Percentiles rank a stretch among this genome's conserved stretches.
Evolutionary conservation across 2,888 invertebrate species (phyloP).

Genomic region (Stenurella melanura): DNA sequence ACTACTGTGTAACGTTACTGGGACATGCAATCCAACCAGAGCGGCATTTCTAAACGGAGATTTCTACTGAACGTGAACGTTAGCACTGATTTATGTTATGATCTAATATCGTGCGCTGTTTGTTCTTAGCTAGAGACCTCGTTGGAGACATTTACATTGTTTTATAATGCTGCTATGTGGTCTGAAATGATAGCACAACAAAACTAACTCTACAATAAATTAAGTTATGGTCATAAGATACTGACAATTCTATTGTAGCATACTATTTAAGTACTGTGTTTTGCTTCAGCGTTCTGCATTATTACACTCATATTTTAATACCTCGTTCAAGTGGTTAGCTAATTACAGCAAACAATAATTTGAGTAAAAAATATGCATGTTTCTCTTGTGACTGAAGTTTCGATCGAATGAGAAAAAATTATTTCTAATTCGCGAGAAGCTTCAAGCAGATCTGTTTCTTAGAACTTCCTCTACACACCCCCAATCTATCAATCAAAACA

Average conservation of each 20-base stretch:
- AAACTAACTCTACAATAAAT: not conserved
- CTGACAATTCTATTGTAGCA: conserved; percentile 3
- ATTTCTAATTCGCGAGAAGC: too few relatives aligned
- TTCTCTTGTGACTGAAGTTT: too few relatives aligned
- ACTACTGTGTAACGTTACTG: conserved; percentile 3
- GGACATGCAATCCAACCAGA: not conserved
- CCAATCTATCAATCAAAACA: too few relatives aligned
- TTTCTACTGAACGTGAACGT: conserved; percentile 7
- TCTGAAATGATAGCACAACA: conserved; percentile 2
- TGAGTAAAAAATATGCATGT: too few relatives aligned
- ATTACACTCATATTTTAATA: too few relatives aligned
- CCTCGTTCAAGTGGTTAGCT: not conserved
- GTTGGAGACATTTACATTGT: conserved; percentile 2
- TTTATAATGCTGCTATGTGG: conserved; percentile 2
- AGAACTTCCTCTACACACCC: too few relatives aligned
- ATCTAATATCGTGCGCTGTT: conserved; percentile 7
- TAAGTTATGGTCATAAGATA: not conserved
- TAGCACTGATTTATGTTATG: conserved; percentile 1
- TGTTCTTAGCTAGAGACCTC: conserved; percentile 2
- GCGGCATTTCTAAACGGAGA: conserved; percentile 4
- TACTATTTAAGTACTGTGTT: not conserved
- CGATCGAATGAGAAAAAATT: too few relatives aligned
- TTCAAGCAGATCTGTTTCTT: too few relatives aligned
- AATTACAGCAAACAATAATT: too few relatives aligned
- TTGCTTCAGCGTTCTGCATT: too few relatives aligned